These are phyloP conservation scores for Agrilus mali DNA, from an alignment of 2,888 invertebrate genomes.

Conservation along the genomic window DNA sequence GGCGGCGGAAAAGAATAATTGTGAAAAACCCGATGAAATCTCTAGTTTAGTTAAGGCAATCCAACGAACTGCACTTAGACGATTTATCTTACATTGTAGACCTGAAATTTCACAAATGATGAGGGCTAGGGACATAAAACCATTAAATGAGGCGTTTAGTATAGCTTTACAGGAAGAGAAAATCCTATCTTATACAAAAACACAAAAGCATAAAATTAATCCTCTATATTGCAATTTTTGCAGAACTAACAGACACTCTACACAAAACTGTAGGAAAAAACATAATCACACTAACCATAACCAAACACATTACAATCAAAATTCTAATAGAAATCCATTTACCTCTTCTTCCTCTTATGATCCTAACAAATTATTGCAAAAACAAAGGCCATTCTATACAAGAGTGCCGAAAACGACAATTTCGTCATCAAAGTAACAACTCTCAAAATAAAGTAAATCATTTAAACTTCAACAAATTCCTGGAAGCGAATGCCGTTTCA, in stretches of 20 bases:
- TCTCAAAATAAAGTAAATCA: neutral
- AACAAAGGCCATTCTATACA: conserved; percentile 5
- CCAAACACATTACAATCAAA: neutral
- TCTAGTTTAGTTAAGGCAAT: conserved; percentile 5
- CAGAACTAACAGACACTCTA: conserved; percentile 4
- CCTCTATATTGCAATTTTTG: conserved; percentile 1
- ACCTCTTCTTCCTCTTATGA: neutral
- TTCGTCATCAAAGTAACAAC: neutral
- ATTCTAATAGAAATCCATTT: neutral
- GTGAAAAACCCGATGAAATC: neutral
- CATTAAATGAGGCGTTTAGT: conserved; percentile 7
- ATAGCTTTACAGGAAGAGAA: conserved; percentile 9
- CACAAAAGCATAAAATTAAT: neutral
- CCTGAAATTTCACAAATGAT: conserved; percentile 9
- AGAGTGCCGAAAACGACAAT: conserved; percentile 3
- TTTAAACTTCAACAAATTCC: conserved; percentile 2
- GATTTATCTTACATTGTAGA: conserved; percentile 8
- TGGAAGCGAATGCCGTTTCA: conserved; percentile 3
- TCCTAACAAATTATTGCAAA: conserved; percentile 8
- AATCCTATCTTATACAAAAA: conserved; percentile 4
- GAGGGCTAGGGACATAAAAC: conserved; percentile 7
- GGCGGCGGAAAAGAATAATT: neutral
- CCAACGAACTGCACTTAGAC: conserved; percentile 5
- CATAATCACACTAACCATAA: neutral
- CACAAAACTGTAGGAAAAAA: conserved; percentile 3